phyloP scores from a whole-genome alignment of 2,797 vertebrate species.

The Prionace glauca region DNA sequence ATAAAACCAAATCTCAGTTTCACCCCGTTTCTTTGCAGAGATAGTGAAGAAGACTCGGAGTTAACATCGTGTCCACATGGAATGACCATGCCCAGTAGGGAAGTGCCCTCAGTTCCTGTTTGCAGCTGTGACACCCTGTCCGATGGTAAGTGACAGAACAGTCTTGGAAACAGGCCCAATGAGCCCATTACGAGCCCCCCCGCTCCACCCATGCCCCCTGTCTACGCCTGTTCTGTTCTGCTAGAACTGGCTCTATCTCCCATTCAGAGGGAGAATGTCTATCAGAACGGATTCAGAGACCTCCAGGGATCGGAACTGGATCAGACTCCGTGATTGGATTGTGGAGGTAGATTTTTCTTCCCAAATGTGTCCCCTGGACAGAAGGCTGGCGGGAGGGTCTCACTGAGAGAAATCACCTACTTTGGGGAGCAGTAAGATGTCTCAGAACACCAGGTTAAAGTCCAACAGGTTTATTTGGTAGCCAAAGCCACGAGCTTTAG shows the following conservation, averaged over 20 bases:
- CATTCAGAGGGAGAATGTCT: neutral
- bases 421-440: neutral
- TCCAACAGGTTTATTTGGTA: too few relatives aligned
- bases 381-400: neutral
- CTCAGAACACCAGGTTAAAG: too few relatives aligned
- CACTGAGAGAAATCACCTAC: neutral
- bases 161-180: too few relatives aligned
- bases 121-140: conserved; percentile 89
- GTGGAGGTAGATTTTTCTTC: neutral
- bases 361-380: neutral
- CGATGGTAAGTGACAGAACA: conserved; percentile 64
- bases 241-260: conserved; percentile 55
- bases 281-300: neutral
- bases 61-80: conserved; percentile 75
- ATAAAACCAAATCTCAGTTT: neutral
- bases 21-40: conserved; percentile 57
- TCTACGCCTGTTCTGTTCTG: conserved; percentile 45
- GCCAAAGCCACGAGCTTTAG: too few relatives aligned
- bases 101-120: conserved; percentile 67
- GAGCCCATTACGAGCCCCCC: too few relatives aligned
- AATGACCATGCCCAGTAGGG: neutral
- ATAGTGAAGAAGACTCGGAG: conserved; percentile 89
- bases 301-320: neutral
- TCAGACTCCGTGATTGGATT: neutral
- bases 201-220: too few relatives aligned